These are phyloP conservation scores for Pangasianodon hypophthalmus DNA, from an alignment of 2,113 vertebrate genomes.

Conservation along the genomic window DNA sequence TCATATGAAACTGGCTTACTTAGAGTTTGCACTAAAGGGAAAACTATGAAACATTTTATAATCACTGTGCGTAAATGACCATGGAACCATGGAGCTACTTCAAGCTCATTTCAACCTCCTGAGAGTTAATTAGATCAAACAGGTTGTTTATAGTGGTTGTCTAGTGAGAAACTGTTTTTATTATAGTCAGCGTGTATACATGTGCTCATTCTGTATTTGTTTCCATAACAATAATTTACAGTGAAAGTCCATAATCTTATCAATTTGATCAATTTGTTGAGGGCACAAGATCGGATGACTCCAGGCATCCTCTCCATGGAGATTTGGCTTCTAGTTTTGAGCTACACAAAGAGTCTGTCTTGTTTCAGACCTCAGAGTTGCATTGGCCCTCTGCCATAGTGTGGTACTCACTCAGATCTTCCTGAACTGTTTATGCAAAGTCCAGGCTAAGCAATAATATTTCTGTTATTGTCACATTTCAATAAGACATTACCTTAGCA, in stretches of 20 bases:
- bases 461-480: conserved; percentile 29
- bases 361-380: conserved; percentile 3
- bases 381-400: conserved; percentile 9
- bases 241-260: neutral
- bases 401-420: neutral
- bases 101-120: neutral
- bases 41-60: neutral
- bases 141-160: neutral
- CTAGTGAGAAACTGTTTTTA: neutral
- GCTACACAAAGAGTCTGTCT: neutral
- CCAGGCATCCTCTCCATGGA: conserved; percentile 13
- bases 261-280: neutral
- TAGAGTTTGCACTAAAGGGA: neutral
- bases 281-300: neutral
- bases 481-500: neutral
- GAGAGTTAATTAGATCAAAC: neutral
- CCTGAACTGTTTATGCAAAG: conserved; percentile 22
- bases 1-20: neutral
- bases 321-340: neutral
- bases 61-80: neutral
- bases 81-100: neutral
- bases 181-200: neutral
- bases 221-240: neutral
- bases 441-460: conserved; percentile 14
- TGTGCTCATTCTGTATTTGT: neutral